phyloP scores from a whole-genome alignment of 2,113 vertebrate species.

The Rhea pennata region DNA sequence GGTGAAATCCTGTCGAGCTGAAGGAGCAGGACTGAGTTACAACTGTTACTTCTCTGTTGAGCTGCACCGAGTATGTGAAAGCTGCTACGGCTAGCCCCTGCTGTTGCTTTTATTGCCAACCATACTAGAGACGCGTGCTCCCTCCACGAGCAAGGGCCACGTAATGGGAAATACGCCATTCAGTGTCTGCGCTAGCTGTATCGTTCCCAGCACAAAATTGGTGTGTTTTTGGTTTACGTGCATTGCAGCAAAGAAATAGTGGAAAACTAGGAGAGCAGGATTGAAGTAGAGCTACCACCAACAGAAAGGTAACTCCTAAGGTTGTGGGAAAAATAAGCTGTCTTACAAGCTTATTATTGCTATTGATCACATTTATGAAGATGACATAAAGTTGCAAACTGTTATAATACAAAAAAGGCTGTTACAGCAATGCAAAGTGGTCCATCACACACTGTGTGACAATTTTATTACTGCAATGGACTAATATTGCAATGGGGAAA shows the following conservation, averaged over 20 bases:
- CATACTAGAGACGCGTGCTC: not conserved
- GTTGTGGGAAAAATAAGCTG: slow-evolving; percentile 11
- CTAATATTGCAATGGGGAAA: slow-evolving; percentile 13
- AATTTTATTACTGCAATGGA: slow-evolving; percentile 55
- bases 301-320: not conserved
- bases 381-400: slow-evolving; percentile 39
- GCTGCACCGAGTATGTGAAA: not conserved
- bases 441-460: slow-evolving; percentile 49
- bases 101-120: not conserved
- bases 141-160: not conserved
- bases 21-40: not conserved
- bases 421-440: slow-evolving; percentile 60
- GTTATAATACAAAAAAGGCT: slow-evolving; percentile 53
- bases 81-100: not conserved
- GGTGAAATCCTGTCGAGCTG: not conserved
- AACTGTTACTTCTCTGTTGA: not conserved
- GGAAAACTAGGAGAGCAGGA: not conserved
- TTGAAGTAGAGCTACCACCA: accelerated
- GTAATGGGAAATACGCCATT: not conserved
- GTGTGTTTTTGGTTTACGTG: accelerated
- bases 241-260: not conserved
- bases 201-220: not conserved
- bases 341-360: slow-evolving; percentile 41
- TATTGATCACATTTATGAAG: slow-evolving; percentile 65
- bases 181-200: not conserved